Evolutionary conservation across 2,888 invertebrate genomes (phyloP).

Genomic region (Drosophila borborema): DNA sequence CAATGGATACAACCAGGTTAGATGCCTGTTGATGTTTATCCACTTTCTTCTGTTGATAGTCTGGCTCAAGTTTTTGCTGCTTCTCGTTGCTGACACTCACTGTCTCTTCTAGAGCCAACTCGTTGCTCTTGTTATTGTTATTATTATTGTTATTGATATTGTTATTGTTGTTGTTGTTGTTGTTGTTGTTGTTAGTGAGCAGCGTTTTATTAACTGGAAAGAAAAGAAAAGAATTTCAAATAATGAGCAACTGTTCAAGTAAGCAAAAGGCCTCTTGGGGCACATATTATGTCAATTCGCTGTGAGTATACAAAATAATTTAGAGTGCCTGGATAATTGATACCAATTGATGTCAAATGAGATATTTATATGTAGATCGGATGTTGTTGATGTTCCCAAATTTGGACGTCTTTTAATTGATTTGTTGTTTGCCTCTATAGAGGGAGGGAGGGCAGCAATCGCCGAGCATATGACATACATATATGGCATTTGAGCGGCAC

Average conservation of each 20-base stretch:
- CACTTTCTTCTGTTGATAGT: constrained; percentile 55
- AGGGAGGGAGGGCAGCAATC: too few relatives aligned
- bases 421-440: constrained; percentile 44
- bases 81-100: constrained; percentile 55
- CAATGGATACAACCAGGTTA: constrained; percentile 47
- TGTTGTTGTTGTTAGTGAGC: constrained; percentile 49
- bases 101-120: constrained; percentile 55
- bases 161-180: constrained; percentile 29
- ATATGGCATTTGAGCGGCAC: neutral
- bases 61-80: constrained; percentile 58
- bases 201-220: constrained; percentile 65
- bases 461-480: neutral
- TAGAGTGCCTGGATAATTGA: constrained; percentile 70
- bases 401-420: constrained; percentile 51
- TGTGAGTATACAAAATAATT: constrained; percentile 60
- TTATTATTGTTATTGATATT: constrained; percentile 36
- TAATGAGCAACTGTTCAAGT: constrained; percentile 10
- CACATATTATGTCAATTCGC: constrained; percentile 48
- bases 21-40: constrained; percentile 44
- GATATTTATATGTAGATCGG: constrained; percentile 46
- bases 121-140: constrained; percentile 36
- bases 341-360: constrained; percentile 73
- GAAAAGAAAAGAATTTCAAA: constrained; percentile 32
- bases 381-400: constrained; percentile 18
- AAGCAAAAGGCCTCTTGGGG: neutral